Evolutionary conservation across 2,888 invertebrate species (phyloP), one percentile per base, ranked within the genome.

Genomic region (Pollenia griseotomentosa): DNA sequence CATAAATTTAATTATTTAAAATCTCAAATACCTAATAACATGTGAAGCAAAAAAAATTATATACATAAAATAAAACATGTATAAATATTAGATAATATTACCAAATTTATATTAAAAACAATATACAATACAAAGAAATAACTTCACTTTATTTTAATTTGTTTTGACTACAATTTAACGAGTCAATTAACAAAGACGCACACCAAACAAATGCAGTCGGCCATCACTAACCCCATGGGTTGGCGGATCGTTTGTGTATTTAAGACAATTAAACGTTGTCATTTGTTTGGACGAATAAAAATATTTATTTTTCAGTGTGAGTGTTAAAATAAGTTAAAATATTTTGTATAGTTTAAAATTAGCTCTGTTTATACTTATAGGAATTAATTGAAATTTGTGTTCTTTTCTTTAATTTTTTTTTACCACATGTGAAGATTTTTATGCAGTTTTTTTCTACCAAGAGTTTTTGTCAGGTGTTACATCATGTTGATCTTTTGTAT

Each of bases 131-230:
- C 19, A 46, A 44, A 33, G 33, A 33, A 33, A 33, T 59, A 74
- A 65, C 51, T 63, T 70, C 51, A 79, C 55, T 79, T 80, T 59
- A 74, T 80, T 75, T 75, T 12, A 77, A 59, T 74, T 82, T 73
- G 81, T 78, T 86, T 86, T 83, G 79, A 86, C 79, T 83, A 14
- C 61, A 83, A 73, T 75, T 79, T 80, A 75, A 80, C 61, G 55
- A 68, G 42, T n/a, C 68, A 84, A 78, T 84, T 81, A 84, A 77
- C 74, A 19, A 11, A 71, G 40, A 46, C 46, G 8, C 59, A 61
- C 19, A 3, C 11, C 9, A 61, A 79, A 59, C 19, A 66, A 48
- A 48, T 19, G 12, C 59, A 46, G 33, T 6, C 61, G 40, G 40
- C 48, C 61, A 33, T 6, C 40, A 33, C 10, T 16, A 81, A 55